phyloP scores from a whole-genome alignment of 2,888 invertebrate genomes.

The Epicampocera succincta region DNA sequence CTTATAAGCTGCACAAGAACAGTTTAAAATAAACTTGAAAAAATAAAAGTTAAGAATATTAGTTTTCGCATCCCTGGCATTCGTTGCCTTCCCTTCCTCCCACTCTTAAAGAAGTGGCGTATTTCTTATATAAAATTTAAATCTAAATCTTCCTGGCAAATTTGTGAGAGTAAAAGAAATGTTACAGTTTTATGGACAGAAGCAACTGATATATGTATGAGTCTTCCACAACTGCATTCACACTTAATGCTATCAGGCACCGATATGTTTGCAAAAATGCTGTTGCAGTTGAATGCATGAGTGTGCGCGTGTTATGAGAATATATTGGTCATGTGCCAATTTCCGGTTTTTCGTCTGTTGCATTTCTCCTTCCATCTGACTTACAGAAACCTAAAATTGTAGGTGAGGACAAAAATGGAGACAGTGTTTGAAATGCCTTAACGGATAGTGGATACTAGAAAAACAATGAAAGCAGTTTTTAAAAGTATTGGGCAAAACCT shows the following conservation, averaged over 20 bases:
- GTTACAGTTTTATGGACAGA: conserved; percentile 58
- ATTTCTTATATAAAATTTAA: conserved; percentile 15
- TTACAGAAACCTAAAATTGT: conserved; percentile 38
- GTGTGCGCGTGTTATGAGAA: conserved; percentile 46
- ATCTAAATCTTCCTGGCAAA: conserved; percentile 13
- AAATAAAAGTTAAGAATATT: too few relatives aligned
- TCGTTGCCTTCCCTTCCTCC: not conserved
- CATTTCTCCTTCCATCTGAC: conserved; percentile 46
- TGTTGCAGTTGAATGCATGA: conserved; percentile 20
- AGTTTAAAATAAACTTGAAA: too few relatives aligned
- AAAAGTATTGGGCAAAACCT: too few relatives aligned
- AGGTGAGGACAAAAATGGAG: conserved; percentile 41
- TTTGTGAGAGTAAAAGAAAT: conserved; percentile 36
- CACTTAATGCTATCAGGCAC: not conserved
- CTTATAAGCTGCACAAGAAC: too few relatives aligned
- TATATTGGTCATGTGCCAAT: conserved; percentile 67
- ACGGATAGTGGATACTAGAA: not conserved
- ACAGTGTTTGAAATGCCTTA: conserved; percentile 16
- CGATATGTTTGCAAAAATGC: not conserved
- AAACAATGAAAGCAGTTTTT: not conserved
- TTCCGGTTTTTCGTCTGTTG: conserved; percentile 68
- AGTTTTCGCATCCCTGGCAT: not conserved
- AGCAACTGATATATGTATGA: not conserved
- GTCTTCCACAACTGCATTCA: not conserved
- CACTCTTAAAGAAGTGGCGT: not conserved